Evolutionary conservation across 2,888 invertebrate genomes (phyloP), one percentile per base, ranked within the genome.

Genomic region (Pardosa pseudoannulata): DNA sequence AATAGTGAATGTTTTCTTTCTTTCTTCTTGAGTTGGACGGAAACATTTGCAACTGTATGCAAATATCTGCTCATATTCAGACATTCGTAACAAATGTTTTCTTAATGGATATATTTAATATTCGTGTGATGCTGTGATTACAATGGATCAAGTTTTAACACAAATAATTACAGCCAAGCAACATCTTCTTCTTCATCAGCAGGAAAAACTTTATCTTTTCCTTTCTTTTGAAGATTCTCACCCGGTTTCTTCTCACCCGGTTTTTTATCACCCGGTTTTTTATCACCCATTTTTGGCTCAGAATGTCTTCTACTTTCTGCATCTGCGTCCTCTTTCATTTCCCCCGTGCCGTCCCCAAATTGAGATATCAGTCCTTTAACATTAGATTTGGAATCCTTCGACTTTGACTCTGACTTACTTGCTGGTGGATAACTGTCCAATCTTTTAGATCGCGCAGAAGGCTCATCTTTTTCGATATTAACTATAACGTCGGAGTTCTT

Each of bases 291-390:
- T 9, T 65, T 31, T 19, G 82, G 82, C 6, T 70, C 82, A 5
- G 82, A 82, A 82, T 82, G 82, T 62, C 82, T 82, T 11, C 82
- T 68, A n/a, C 1, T 36, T 68, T 68, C 68, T 1, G 82, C 75
- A 11, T 31, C 64, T n/a, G 23, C 41, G 7, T 46, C 68, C 32
- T 78, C 68, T 7, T 46, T 46, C 5, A 6, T 46, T 29, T 78
- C 56, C 11, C 16, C 3, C 9, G 27, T 13, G n/a, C n/a, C 28
- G n/a, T 13, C 1, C 29, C 74, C 81, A n/a, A 81, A 81, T 3
- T 36, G 11, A 11, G 74, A 32, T 56, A 81, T 68, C 31, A 81
- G 29, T 36, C 73, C 56, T 56, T 74, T 50, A 67, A 74, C 81
- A 19, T 2, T 23, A 23, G 56, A 56, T 56, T 56, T 6, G 7